phyloP scores from a whole-genome alignment of 2,113 vertebrate genomes.

The Oryctolagus cuniculus region mOryCun1.1 NC_091434.1:161750501-161751000 shows the following conservation, averaged over 20 bases:
- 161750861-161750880: too few relatives aligned
- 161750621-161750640: background rate
- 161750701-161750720: background rate
- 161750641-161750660: background rate
- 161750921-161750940: too few relatives aligned
- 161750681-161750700: background rate
- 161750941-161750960: too few relatives aligned
- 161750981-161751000: too few relatives aligned
- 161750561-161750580: conserved; percentile 18
- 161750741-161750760: background rate
- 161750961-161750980: too few relatives aligned
- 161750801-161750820: too few relatives aligned
- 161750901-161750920: too few relatives aligned
- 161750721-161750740: background rate
- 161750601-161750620: background rate
- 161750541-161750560: conserved; percentile 65
- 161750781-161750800: background rate
- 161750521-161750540: conserved; percentile 72
- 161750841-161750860: too few relatives aligned
- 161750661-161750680: background rate
- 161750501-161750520: conserved; percentile 67
- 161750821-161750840: too few relatives aligned
- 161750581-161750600: conserved; percentile 21
- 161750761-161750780: background rate
- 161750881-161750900: too few relatives aligned